These are phyloP conservation scores for Gymnocheta viridis DNA, from an alignment of 2,888 invertebrate species.

Conservation along the genomic window DNA sequence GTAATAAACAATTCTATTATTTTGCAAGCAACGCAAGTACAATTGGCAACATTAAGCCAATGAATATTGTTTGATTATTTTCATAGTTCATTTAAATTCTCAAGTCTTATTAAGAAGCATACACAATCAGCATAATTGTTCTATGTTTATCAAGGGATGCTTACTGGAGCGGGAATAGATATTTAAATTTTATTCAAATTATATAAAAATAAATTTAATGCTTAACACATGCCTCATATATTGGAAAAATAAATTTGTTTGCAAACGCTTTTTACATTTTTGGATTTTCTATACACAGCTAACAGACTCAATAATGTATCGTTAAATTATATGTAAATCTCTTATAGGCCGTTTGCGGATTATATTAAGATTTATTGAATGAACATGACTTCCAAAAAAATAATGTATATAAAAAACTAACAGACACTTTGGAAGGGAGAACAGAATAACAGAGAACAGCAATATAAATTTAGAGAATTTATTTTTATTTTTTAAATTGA, in stretches of 20 bases:
- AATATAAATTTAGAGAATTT: too few species aligned
- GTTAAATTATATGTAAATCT: not conserved
- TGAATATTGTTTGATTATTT: conserved; percentile 36
- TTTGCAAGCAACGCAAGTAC: conserved; percentile 20
- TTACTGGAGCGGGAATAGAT: too few species aligned
- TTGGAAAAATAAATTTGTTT: not conserved
- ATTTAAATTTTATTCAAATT: not conserved
- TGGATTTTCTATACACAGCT: not conserved
- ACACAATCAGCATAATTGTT: not conserved
- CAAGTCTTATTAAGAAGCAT: not conserved
- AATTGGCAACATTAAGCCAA: conserved; percentile 31
- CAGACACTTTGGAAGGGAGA: not conserved
- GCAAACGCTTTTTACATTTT: not conserved
- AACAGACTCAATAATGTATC: not conserved
- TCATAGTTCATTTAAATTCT: not conserved
- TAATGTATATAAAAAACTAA: not conserved
- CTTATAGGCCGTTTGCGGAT: not conserved
- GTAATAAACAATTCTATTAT: not conserved
- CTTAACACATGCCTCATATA: not conserved
- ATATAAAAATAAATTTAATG: not conserved
- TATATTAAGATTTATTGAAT: not conserved
- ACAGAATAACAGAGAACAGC: too few species aligned
- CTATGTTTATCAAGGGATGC: not conserved
- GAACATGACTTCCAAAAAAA: not conserved
- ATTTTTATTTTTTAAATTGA: too few species aligned